Evolutionary conservation across 2,888 invertebrate genomes (phyloP), one percentile per base, ranked within the genome.

Genomic region (Andrena camellia): DNA sequence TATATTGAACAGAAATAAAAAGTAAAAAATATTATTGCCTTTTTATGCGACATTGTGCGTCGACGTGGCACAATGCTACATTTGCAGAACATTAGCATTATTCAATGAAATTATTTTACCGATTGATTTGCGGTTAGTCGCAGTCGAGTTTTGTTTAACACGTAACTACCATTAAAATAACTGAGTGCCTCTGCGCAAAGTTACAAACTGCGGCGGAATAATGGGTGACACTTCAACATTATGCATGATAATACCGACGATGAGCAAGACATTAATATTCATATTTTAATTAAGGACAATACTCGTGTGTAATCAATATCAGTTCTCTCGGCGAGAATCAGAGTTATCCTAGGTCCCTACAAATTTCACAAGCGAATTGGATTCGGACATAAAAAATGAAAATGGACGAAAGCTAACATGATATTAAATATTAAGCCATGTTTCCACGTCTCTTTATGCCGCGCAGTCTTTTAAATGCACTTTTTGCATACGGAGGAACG

Each of bases 281-380:
- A 77, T 78, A 78, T 63, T 69, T 78, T 77, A 78, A 77, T 69
- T 78, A 63, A 54, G 62, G 35, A 10, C 35, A 60, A 67, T 78
- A 66, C 66, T 35, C 60, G 42, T 17, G n/a, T 13, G 52, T 31
- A 52, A 76, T 76, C 50, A 35, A 76, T 67, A 75, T 60, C 35
- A 66, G 50, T 66, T 66, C 33, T 31, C 66, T 57, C 17, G 35
- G 5, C 23, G 20, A 54, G 29, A 26, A 33, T 20, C 48, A 57
- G 17, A 31, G 66, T 67, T 52, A 48, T 52, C 10, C 50, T 13
- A 31, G 31, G 2, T 2, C 4, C 4, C n/a, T 2, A 10, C 29
- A 26, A 74, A 29, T 52, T 33, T 66, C 29, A 1, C 20, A 2
- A n/a, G 60, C 3, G n/a, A 70, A 59, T 29, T 70, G 42, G 29